These are phyloP conservation scores for Acrossocheilus wenchowensis DNA, from an alignment of 2,797 vertebrate genomes.

Conservation along the genomic window DNA sequence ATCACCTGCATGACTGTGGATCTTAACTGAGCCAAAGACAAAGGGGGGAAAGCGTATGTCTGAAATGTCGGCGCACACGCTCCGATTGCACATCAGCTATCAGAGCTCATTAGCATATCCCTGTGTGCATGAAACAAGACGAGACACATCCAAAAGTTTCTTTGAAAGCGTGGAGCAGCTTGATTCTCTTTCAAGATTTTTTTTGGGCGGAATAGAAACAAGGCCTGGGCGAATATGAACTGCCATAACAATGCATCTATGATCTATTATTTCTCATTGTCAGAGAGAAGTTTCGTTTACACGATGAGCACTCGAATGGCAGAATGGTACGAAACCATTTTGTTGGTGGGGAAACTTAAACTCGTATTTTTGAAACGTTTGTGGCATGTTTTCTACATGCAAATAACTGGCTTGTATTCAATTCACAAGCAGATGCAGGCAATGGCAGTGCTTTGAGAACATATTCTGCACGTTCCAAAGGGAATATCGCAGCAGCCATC, in stretches of 20 bases:
- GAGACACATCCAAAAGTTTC: conserved; percentile 36
- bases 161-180: conserved; percentile 26
- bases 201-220: not conserved
- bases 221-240: not conserved
- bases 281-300: conserved; percentile 35
- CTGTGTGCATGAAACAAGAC: conserved; percentile 26
- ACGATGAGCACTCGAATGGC: not conserved
- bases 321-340: not conserved
- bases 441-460: not conserved
- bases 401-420: not conserved
- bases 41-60: not conserved
- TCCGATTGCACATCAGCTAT: conserved; percentile 21
- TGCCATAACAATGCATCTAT: conserved; percentile 34
- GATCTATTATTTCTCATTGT: conserved; percentile 38
- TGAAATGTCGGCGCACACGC: conserved; percentile 4
- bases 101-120: conserved; percentile 28
- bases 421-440: not conserved
- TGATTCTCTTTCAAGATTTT: conserved; percentile 41
- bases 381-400: conserved; percentile 1
- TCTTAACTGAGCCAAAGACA: conserved; percentile 24
- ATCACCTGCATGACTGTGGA: conserved; percentile 31
- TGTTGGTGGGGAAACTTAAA: not conserved
- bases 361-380: not conserved
- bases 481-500: conserved; percentile 23
- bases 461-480: conserved; percentile 15